Base-by-base conservation (phyloP, 2,113 vertebrate species). In the Rynchops niger region DNA sequence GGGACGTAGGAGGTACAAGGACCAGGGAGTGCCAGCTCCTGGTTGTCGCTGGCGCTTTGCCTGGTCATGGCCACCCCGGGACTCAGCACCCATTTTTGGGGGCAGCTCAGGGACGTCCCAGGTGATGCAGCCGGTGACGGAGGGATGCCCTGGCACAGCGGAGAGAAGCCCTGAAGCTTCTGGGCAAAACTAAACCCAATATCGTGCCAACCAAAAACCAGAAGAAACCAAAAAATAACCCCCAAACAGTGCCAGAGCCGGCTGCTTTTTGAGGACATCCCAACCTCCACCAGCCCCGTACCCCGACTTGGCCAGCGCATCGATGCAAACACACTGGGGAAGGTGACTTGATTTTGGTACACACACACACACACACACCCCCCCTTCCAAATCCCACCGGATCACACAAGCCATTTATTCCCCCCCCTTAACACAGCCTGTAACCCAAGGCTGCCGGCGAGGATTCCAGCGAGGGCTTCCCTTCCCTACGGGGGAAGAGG, bases 391-490 rank as follows among this genome's bases (percentile, higher is more conserved):
- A 73, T 58, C 67, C 76, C 77, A 21, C 2, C 2, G 9, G 32
- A 9, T 47, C 53, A 55, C 59, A 47, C 1, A 32, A 89, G 12
- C 29, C 13, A 40, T n/a, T 42, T 12, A 21, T 55, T 50, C n/a
- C 61, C 32, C 20, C 20, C 4, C 8, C 3, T 59, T 15, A 27
- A 18, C 0, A 18, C 9, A 29, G 8, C 12, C 70, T 0, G 26
- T 34, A 92, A 96, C 6, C 59, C 23, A 36, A 82, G 42, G 13
- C 63, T 42, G 62, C 72, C 56, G 11, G 1, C 63, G 5, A 36
- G 90, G 72, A 87, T 77, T 81, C 72, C 63, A 45, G 67, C 12
- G 6, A 73, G 63, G 55, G 45, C 38, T 86, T 81, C 40, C 53
- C 67, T 59, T 53, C 76, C 90, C 80, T 5, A 0, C 0, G 59